These are phyloP conservation scores for Epinephelus coioides DNA, from an alignment of 2,797 vertebrate species.

Conservation along the genomic window DNA sequence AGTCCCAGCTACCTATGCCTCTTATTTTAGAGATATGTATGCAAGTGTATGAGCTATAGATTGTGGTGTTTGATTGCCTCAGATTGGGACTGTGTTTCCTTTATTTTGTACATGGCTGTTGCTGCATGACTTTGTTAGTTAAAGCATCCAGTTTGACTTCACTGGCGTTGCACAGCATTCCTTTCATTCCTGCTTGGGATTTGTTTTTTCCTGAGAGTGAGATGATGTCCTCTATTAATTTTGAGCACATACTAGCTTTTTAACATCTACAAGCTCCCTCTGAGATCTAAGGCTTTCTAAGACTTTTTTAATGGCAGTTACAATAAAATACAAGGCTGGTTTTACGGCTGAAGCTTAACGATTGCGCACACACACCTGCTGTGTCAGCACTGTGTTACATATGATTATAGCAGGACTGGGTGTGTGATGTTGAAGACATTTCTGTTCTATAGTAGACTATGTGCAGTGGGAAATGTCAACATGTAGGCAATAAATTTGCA, in stretches of 20 bases:
- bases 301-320: constrained; percentile 7
- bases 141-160: neutral
- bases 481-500: constrained; percentile 23
- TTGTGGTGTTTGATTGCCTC: neutral
- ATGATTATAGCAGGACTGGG: constrained; percentile 8
- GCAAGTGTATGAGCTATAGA: neutral
- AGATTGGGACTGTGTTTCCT: neutral
- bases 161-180: no score
- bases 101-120: neutral
- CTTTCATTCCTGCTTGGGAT: neutral
- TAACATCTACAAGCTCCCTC: neutral
- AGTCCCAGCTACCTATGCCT: neutral
- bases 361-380: constrained; percentile 36
- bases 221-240: neutral
- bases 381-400: constrained; percentile 38
- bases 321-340: constrained; percentile 40
- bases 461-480: constrained; percentile 25
- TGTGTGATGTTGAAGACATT: constrained; percentile 6
- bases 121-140: neutral
- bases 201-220: neutral
- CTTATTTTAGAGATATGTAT: neutral
- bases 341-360: constrained; percentile 19
- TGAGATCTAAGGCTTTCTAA: constrained; percentile 7
- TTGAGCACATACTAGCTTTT: neutral
- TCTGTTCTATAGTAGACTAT: neutral